Percentiles rank a stretch among this genome's conserved stretches.
Evolutionary conservation across 2,113 vertebrate genomes (phyloP).

Genomic region (Actenoides lindsayi): DNA sequence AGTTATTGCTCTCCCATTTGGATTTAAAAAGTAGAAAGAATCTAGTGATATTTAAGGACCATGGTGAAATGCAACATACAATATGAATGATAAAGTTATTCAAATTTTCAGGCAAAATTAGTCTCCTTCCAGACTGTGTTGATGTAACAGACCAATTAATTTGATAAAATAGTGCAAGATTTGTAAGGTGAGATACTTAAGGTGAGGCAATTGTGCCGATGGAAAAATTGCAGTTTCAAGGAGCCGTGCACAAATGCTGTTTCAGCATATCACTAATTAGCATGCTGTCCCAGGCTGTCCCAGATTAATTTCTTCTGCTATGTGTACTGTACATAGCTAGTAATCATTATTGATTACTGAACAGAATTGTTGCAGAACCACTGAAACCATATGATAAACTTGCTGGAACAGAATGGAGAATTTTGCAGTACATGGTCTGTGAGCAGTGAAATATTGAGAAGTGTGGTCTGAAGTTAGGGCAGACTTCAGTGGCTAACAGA

Average conservation of each 20-base stretch:
- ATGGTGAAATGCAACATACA: neutral
- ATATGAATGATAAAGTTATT: neutral
- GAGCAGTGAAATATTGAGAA: neutral
- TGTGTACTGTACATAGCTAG: constrained; percentile 54
- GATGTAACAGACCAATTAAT: constrained; percentile 27
- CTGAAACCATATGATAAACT: constrained; percentile 21
- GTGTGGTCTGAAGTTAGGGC: neutral
- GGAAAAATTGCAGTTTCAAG: constrained; percentile 48
- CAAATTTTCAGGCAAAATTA: neutral
- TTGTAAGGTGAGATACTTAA: constrained; percentile 3
- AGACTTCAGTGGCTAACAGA: constrained; percentile 5
- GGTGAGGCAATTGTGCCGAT: neutral
- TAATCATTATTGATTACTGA: constrained; percentile 74
- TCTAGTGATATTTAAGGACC: neutral
- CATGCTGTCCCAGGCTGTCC: constrained; percentile 39
- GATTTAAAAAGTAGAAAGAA: neutral
- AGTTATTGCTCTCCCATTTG: neutral
- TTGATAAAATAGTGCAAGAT: constrained; percentile 5
- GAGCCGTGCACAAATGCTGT: constrained; percentile 19
- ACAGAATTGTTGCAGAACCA: constrained; percentile 31
- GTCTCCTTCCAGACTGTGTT: neutral
- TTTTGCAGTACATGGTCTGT: neutral
- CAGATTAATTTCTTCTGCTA: constrained; percentile 73
- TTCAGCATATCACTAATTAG: constrained; percentile 77
- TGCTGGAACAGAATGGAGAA: neutral